Evolutionary conservation across 2,113 vertebrate genomes (phyloP).

Genomic region (Perccottus glenii): DNA sequence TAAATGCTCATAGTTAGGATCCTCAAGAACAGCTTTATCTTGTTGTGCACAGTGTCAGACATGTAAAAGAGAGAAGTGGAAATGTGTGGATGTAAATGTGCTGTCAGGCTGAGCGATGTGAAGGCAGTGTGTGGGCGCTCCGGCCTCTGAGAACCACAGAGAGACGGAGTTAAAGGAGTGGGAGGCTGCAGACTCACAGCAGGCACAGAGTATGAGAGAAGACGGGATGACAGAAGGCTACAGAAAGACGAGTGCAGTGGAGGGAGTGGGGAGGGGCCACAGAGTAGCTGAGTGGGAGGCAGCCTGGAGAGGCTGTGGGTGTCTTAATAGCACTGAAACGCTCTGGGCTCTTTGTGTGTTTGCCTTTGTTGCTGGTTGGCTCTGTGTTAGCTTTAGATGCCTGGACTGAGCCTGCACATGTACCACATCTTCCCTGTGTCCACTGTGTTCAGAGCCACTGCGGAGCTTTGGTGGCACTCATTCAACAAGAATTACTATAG

Average conservation of each 20-base stretch:
- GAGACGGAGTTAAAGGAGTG: slow-evolving; percentile 71
- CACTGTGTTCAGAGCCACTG: slow-evolving; percentile 18
- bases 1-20: background rate
- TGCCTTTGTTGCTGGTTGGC: slow-evolving; percentile 63
- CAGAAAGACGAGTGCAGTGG: slow-evolving; percentile 9
- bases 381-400: slow-evolving; percentile 66
- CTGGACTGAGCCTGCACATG: slow-evolving; percentile 59
- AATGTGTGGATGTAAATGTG: slow-evolving; percentile 80
- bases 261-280: slow-evolving; percentile 19
- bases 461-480: too few relatives aligned
- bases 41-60: background rate
- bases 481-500: too few relatives aligned
- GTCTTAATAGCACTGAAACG: slow-evolving; percentile 70
- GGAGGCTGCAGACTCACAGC: slow-evolving; percentile 70
- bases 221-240: slow-evolving; percentile 36
- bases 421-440: slow-evolving; percentile 16
- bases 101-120: slow-evolving; percentile 76
- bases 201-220: slow-evolving; percentile 51
- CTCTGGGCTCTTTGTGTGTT: slow-evolving; percentile 68
- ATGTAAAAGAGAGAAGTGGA: slow-evolving; percentile 59
- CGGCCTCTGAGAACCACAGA: slow-evolving; percentile 76
- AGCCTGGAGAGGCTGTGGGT: slow-evolving; percentile 71
- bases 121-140: slow-evolving; percentile 80
- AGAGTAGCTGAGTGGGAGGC: slow-evolving; percentile 31
- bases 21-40: too few relatives aligned